A percentile compares a stretch with the other conserved stretches of the same genome.
These are phyloP conservation scores for Chloroceryle aenea DNA, from an alignment of 2,113 vertebrate genomes.

Conservation along the genomic window DNA sequence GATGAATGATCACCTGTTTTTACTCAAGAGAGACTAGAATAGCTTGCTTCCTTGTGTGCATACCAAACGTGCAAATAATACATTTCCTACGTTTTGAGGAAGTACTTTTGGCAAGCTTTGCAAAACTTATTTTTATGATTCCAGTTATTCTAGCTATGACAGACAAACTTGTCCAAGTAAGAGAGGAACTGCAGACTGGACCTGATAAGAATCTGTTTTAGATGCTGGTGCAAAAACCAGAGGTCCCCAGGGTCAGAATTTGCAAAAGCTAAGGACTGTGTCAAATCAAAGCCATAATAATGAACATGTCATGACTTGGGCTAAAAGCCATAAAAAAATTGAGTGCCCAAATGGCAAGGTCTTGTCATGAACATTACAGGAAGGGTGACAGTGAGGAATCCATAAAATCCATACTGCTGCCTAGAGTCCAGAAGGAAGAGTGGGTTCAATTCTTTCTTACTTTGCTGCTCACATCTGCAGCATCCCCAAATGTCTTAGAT, in stretches of 20 bases:
- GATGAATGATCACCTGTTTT: not conserved
- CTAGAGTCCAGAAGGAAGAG: not conserved
- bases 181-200: not conserved
- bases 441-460: not conserved
- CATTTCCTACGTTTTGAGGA: not conserved
- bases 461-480: not conserved
- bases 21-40: not conserved
- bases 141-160: not conserved
- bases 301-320: not conserved
- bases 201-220: not conserved
- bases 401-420: not conserved
- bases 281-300: not conserved
- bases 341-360: not conserved
- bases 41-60: not conserved
- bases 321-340: not conserved
- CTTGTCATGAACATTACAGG: not conserved
- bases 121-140: not conserved
- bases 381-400: not conserved
- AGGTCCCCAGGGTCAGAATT: not conserved
- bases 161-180: not conserved
- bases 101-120: conserved; percentile 3
- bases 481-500: not conserved
- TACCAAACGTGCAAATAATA: not conserved
- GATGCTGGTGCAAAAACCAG: not conserved
- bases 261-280: not conserved